These are phyloP conservation scores for Musca domestica DNA, from an alignment of 1,140 invertebrate genomes.

Conservation along the genomic window DNA sequence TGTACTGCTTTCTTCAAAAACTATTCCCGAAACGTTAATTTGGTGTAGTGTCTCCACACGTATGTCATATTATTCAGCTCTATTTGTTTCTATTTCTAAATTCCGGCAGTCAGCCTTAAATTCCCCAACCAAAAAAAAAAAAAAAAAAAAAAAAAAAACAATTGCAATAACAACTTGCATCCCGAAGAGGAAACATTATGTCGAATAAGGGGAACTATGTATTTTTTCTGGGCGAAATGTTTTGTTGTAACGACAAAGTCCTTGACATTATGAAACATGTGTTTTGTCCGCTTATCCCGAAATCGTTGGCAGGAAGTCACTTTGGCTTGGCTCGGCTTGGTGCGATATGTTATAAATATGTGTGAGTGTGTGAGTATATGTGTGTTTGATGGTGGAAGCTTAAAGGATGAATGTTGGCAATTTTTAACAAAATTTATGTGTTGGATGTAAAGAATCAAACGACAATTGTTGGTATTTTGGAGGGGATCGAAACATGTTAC, in stretches of 20 bases:
- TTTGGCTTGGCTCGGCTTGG: not conserved
- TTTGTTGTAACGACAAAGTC: constrained; percentile 20
- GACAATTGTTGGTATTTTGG: too few relatives aligned
- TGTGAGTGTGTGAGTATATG: not conserved
- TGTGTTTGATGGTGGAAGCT: not conserved
- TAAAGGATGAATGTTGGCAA: constrained; percentile 19
- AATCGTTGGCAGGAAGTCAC: not conserved
- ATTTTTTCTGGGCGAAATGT: not conserved
- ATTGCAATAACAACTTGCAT: not conserved
- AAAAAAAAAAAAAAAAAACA: not conserved
- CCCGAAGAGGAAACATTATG: not conserved
- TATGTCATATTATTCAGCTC: too few relatives aligned
- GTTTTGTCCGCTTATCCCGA: not conserved
- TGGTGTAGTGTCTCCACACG: too few relatives aligned
- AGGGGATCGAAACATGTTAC: too few relatives aligned
- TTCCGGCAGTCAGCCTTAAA: too few relatives aligned
- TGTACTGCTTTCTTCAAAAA: too few relatives aligned
- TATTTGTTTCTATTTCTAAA: too few relatives aligned
- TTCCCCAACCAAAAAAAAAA: not conserved
- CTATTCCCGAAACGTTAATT: too few relatives aligned
- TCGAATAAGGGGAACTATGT: not conserved
- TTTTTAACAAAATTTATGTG: constrained; percentile 22
- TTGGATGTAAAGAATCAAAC: not conserved
- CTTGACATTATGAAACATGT: constrained; percentile 21
- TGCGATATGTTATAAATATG: not conserved